phyloP scores from a whole-genome alignment of 35 echinoderm and acorn worm genomes.

The Acanthaster planci region DNA sequence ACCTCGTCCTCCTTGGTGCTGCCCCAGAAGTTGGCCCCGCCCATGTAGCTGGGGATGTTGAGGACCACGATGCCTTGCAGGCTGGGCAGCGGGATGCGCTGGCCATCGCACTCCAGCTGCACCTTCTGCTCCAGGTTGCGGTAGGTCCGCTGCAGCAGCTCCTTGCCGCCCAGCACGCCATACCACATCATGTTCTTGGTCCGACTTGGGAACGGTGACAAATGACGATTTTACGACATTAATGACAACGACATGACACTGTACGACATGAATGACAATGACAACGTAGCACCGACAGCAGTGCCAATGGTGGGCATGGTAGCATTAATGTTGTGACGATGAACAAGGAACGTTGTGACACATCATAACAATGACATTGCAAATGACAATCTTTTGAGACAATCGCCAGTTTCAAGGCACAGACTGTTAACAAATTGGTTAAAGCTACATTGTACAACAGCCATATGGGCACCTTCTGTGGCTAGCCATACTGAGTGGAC shows the following conservation, averaged over 20 bases:
- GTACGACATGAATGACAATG: not conserved
- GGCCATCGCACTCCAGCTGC: conserved; percentile 95
- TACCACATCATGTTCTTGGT: conserved; percentile 99
- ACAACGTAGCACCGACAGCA: not conserved
- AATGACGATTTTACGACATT: not conserved
- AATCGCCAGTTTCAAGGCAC: too few species aligned
- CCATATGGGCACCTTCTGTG: too few species aligned
- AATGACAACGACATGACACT: not conserved
- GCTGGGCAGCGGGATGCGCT: conserved; percentile 88
- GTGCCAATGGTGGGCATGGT: too few species aligned
- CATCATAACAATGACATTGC: too few species aligned
- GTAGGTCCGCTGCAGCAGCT: conserved; percentile 88
- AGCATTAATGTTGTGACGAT: too few species aligned
- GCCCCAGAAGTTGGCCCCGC: conserved; percentile 97
- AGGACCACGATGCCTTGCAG: conserved; percentile 96
- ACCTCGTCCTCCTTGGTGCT: conserved; percentile 94
- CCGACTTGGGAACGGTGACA: conserved; percentile 61
- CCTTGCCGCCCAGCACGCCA: conserved; percentile 89
- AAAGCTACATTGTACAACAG: too few species aligned
- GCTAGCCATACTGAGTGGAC: too few species aligned
- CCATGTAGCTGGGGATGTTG: conserved; percentile 97
- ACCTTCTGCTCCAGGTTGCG: conserved; percentile 96
- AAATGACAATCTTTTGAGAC: too few species aligned
- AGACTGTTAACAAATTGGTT: too few species aligned
- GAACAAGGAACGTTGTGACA: too few species aligned